phyloP scores from a whole-genome alignment of 2,797 vertebrate species.

The Thunnus albacares region DNA sequence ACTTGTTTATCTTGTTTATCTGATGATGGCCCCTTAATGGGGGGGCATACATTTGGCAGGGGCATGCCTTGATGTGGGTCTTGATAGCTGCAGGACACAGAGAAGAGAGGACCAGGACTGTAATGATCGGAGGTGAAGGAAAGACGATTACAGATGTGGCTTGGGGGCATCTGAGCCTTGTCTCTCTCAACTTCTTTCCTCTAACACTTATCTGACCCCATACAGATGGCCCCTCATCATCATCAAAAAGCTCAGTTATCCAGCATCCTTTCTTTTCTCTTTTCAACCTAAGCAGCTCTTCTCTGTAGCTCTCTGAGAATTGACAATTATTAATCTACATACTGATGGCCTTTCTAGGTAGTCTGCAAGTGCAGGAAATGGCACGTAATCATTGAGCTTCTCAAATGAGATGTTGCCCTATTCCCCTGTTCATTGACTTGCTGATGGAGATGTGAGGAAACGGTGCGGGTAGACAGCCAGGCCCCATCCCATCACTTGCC shows the following conservation, averaged over 20 bases:
- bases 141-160: constrained; percentile 85
- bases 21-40: constrained; percentile 85
- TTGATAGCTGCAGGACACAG: constrained; percentile 79
- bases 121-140: constrained; percentile 82
- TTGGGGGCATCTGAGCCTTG: constrained; percentile 76
- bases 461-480: constrained; percentile 55
- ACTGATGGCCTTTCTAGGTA: constrained; percentile 37
- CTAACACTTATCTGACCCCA: constrained; percentile 77
- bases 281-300: constrained; percentile 23
- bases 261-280: constrained; percentile 34
- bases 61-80: constrained; percentile 83
- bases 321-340: constrained; percentile 61
- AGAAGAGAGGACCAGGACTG: constrained; percentile 70
- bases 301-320: constrained; percentile 40
- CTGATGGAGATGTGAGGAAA: constrained; percentile 74
- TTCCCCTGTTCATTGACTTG: constrained; percentile 53
- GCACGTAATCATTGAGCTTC: constrained; percentile 60
- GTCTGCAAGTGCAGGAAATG: constrained; percentile 63
- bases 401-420: constrained; percentile 54
- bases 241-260: constrained; percentile 52
- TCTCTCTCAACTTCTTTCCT: constrained; percentile 70
- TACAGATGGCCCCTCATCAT: constrained; percentile 69
- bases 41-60: constrained; percentile 77
- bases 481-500: constrained; percentile 65
- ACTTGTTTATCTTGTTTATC: constrained; percentile 89